phyloP scores from a whole-genome alignment of 2,888 invertebrate species.

The Lamellibrachia satsuma region DNA sequence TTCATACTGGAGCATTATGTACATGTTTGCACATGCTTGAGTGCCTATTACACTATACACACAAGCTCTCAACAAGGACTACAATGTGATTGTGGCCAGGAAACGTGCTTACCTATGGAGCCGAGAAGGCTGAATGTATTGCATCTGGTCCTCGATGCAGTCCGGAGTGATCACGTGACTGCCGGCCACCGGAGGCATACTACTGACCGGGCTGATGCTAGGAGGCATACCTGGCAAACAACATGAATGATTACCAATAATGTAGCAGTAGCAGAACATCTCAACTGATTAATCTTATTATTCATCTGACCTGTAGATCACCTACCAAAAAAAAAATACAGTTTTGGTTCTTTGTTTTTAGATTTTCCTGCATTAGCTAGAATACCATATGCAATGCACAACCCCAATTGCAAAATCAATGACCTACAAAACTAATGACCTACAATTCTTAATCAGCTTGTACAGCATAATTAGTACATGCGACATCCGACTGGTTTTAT shows the following conservation, averaged over 20 bases:
- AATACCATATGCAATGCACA: too few species aligned
- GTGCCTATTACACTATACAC: background rate
- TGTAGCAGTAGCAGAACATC: background rate
- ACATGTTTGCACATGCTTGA: background rate
- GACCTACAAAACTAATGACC: too few species aligned
- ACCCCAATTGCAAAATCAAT: too few species aligned
- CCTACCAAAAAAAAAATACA: too few species aligned
- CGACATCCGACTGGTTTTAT: too few species aligned
- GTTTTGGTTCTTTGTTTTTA: too few species aligned
- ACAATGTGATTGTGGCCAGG: background rate
- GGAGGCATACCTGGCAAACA: background rate
- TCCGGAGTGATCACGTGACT: background rate
- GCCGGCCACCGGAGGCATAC: background rate
- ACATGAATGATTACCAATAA: background rate
- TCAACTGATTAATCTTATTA: background rate
- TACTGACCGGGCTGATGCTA: background rate
- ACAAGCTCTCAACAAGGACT: background rate
- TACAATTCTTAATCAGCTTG: too few species aligned
- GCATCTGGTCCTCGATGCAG: slow-evolving; percentile 4
- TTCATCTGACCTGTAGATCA: too few species aligned
- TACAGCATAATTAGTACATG: too few species aligned
- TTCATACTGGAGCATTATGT: too few species aligned
- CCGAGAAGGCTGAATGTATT: background rate
- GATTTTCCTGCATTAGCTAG: too few species aligned
- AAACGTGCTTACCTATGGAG: background rate